Conservation (phyloP, 2,888 invertebrate species). For the Drosophila suboccidentalis region DNA sequence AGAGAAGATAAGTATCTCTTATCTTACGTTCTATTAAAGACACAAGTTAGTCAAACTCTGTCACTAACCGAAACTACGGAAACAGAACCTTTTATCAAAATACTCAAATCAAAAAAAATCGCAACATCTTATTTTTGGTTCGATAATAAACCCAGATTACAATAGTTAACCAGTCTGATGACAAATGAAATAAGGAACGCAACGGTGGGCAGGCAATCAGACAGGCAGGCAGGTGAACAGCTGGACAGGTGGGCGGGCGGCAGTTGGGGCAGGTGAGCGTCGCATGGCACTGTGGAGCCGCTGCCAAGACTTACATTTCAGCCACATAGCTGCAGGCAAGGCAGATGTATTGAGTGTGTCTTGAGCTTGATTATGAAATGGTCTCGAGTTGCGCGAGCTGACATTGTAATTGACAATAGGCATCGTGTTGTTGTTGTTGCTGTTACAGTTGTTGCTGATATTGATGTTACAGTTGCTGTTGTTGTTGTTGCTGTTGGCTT, state of each 20-base stretch:
- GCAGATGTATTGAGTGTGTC: conserved; percentile 79
- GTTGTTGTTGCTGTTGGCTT: conserved; percentile 32
- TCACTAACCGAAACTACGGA: too few species aligned
- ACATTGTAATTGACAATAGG: conserved; percentile 73
- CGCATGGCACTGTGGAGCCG: conserved; percentile 55
- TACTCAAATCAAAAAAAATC: too few species aligned
- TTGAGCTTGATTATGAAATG: conserved; percentile 80
- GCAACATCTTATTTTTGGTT: not conserved
- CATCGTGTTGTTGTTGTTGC: conserved; percentile 66
- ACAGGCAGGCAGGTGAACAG: conserved; percentile 39
- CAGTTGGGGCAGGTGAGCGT: conserved; percentile 37
- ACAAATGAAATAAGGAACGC: conserved; percentile 40
- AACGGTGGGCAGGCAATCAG: conserved; percentile 51
- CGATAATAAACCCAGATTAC: not conserved
- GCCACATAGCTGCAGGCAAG: conserved; percentile 81
- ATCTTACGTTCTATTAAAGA: too few species aligned
- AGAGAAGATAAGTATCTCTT: too few species aligned
- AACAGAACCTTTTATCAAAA: too few species aligned
- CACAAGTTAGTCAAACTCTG: too few species aligned
- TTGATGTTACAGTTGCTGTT: conserved; percentile 20
- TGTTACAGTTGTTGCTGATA: conserved; percentile 49
- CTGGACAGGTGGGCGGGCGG: conserved; percentile 23
- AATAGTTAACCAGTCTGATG: conserved; percentile 28
- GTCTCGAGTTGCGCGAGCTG: conserved; percentile 78
- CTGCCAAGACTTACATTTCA: conserved; percentile 84